These are phyloP conservation scores for Blastobasis adustella DNA, from an alignment of 2,888 invertebrate species.

Conservation along the genomic window DNA sequence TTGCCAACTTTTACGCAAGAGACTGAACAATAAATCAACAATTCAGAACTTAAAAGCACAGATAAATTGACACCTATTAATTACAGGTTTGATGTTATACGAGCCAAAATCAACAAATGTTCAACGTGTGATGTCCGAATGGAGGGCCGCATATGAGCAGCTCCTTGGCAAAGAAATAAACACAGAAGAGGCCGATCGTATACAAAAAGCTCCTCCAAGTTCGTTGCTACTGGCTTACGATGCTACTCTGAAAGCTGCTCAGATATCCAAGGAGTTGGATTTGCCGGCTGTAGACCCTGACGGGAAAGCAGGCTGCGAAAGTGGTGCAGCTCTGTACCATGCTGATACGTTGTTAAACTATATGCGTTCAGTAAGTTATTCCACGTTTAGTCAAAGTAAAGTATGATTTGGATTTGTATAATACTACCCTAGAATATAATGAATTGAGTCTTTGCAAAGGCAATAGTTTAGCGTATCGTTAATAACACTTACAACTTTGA, in stretches of 20 bases:
- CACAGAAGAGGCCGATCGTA: constrained; percentile 13
- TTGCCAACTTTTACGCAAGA: too few relatives aligned
- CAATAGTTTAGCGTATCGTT: too few relatives aligned
- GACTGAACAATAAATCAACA: too few relatives aligned
- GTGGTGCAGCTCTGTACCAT: constrained; percentile 46
- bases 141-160: constrained; percentile 21
- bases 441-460: too few relatives aligned
- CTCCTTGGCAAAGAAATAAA: constrained; percentile 12
- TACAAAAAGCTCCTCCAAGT: constrained; percentile 23
- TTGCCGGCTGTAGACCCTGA: constrained; percentile 23
- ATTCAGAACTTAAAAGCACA: too few relatives aligned
- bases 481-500: too few relatives aligned
- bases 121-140: constrained; percentile 12
- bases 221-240: constrained; percentile 40
- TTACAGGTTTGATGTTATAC: constrained; percentile 41
- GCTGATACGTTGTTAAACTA: constrained; percentile 61
- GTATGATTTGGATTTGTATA: too few relatives aligned
- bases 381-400: too few relatives aligned
- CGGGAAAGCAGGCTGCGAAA: constrained; percentile 30
- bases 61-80: too few relatives aligned
- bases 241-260: constrained; percentile 30
- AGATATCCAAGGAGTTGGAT: constrained; percentile 25
- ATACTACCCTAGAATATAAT: too few relatives aligned
- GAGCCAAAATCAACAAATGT: constrained; percentile 37
- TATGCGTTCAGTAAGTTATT: constrained; percentile 40